Conservation (phyloP, 2,888 invertebrate species). For the Caenorhabditis uteleia region DNA sequence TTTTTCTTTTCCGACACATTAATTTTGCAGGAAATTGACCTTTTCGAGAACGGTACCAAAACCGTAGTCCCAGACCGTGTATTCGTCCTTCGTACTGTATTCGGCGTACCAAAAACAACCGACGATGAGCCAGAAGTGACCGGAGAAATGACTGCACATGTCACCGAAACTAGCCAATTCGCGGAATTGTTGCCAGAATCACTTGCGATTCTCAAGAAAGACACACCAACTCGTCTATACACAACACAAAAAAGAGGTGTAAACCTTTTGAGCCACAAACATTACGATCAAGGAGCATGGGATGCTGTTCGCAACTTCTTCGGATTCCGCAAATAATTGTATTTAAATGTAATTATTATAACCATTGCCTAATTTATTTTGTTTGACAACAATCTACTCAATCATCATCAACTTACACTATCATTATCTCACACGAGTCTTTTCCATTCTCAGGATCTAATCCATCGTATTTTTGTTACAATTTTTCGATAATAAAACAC, state of each 20-base stretch:
- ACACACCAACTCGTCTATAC: constrained; percentile 40
- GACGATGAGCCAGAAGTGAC: constrained; percentile 8
- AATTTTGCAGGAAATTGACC: constrained; percentile 25
- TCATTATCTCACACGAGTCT: no score
- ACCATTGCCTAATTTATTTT: no score
- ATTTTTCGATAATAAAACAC: no score
- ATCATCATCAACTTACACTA: no score
- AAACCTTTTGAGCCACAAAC: constrained; percentile 40
- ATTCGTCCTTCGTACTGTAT: constrained; percentile 31
- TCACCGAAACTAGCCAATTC: constrained; percentile 20
- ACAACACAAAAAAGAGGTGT: constrained; percentile 25
- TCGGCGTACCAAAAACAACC: constrained; percentile 3
- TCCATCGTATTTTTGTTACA: no score
- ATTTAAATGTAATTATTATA: not conserved
- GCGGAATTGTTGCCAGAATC: constrained; percentile 34
- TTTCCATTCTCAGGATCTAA: no score
- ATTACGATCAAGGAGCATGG: constrained; percentile 36
- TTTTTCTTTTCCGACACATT: constrained; percentile 1
- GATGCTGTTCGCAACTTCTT: constrained; percentile 37
- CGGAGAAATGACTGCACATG: constrained; percentile 35
- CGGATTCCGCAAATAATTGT: no score
- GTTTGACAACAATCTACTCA: no score
- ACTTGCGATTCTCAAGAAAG: constrained; percentile 24
- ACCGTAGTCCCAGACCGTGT: constrained; percentile 26
- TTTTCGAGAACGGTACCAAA: constrained; percentile 40